Evolutionary conservation across 2,113 vertebrate species (phyloP).

Genomic region (Kobus ellipsiprymnus): DNA sequence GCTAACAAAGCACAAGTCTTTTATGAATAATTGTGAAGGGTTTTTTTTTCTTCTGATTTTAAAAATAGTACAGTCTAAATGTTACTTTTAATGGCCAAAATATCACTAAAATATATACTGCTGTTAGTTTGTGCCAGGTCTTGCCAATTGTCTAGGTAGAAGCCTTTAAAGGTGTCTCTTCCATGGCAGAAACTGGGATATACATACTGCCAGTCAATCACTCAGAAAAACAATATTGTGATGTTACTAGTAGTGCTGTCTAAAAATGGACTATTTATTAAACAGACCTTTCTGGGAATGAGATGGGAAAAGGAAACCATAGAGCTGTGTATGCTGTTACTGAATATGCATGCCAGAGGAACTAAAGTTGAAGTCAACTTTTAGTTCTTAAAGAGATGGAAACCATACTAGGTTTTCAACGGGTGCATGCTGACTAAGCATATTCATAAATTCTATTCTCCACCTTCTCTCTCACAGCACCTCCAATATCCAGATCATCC

Average conservation of each 20-base stretch:
- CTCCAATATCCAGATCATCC: background rate
- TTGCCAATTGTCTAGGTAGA: background rate
- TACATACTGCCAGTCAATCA: background rate
- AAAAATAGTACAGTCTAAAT: slow-evolving; percentile 21
- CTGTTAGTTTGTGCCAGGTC: background rate
- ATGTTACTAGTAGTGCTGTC: background rate
- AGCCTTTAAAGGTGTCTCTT: background rate
- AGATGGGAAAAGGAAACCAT: slow-evolving; percentile 36
- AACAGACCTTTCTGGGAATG: slow-evolving; percentile 31
- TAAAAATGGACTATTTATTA: slow-evolving; percentile 5
- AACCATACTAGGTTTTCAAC: background rate
- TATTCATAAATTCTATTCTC: background rate
- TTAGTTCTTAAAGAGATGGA: background rate
- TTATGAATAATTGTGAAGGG: background rate
- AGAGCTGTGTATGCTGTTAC: slow-evolving; percentile 35
- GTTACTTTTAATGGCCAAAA: background rate
- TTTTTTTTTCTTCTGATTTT: background rate
- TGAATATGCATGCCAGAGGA: slow-evolving; percentile 25
- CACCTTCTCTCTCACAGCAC: background rate
- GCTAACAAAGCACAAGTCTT: background rate
- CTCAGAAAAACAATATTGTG: background rate
- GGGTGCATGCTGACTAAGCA: background rate
- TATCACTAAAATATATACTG: background rate
- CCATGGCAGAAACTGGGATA: background rate
- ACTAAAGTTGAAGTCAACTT: background rate